Percentiles rank a stretch among this genome's conserved stretches.
These are phyloP conservation scores for Holcopasites calliopsidis DNA, from an alignment of 1,140 invertebrate genomes.

Conservation along the genomic window DNA sequence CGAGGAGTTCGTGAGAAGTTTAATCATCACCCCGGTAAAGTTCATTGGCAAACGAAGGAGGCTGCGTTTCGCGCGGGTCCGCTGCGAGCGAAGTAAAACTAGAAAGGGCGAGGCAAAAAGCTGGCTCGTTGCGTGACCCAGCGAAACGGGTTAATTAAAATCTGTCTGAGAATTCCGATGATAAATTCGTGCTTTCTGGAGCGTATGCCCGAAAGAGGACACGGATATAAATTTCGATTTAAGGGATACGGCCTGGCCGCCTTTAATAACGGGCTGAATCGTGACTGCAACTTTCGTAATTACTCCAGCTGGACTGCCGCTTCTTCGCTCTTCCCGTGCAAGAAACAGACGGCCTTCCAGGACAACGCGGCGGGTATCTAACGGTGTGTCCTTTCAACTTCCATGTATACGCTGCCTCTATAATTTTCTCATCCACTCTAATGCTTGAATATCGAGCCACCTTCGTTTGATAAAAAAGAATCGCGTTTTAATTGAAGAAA, in stretches of 20 bases:
- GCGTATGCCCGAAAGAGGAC: constrained; percentile 29
- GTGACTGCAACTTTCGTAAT: constrained; percentile 61
- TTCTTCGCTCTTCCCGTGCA: constrained; percentile 20
- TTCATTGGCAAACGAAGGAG: background rate
- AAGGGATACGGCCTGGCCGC: constrained; percentile 26
- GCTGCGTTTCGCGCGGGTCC: background rate
- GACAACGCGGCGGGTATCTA: background rate
- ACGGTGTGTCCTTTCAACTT: background rate
- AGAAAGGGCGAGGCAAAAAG: background rate
- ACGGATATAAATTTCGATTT: constrained; percentile 62
- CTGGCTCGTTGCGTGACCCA: background rate
- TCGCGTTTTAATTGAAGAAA: too few species aligned
- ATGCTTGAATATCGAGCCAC: too few species aligned
- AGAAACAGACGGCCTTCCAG: background rate
- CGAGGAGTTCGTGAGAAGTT: background rate
- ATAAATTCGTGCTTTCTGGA: constrained; percentile 52
- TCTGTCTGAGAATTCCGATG: constrained; percentile 55
- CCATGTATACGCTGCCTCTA: background rate
- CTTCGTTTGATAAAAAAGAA: too few species aligned
- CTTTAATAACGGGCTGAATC: constrained; percentile 60
- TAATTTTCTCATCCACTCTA: too few species aligned
- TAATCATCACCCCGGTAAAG: background rate
- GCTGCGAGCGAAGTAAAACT: background rate
- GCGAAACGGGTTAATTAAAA: constrained; percentile 61
- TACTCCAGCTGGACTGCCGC: constrained; percentile 38